phyloP scores from a whole-genome alignment of 2,888 invertebrate species.

The Lepidonotus clava region DNA sequence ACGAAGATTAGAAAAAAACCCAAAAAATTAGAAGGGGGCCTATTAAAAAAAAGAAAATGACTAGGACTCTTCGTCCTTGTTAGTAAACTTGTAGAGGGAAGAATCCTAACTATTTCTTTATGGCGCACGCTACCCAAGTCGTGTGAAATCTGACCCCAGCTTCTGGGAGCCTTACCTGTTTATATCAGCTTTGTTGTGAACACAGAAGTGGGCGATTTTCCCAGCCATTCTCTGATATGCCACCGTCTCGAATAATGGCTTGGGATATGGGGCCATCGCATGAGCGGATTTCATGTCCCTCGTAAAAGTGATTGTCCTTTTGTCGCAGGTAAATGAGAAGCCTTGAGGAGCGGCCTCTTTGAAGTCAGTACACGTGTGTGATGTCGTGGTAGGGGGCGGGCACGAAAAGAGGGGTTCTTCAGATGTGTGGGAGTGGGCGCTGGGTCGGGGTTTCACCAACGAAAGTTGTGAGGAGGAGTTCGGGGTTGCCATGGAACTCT shows the following conservation, averaged over 20 bases:
- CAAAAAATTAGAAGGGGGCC: too few species aligned
- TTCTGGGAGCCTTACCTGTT: not conserved
- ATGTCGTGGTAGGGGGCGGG: not conserved
- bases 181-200: not conserved
- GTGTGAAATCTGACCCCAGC: not conserved
- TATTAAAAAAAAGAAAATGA: not conserved
- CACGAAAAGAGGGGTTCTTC: not conserved
- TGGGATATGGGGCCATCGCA: too few species aligned
- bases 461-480: not conserved
- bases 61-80: constrained; percentile 8
- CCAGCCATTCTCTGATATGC: too few species aligned
- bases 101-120: not conserved
- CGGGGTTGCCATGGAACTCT: not conserved
- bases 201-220: too few species aligned
- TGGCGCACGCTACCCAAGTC: not conserved
- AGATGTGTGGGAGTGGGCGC: not conserved
- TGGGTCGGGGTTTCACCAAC: not conserved
- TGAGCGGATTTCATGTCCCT: too few species aligned
- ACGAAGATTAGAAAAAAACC: too few species aligned
- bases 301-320: not conserved
- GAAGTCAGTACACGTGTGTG: constrained; percentile 27
- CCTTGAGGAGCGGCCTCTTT: not conserved
- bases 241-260: too few species aligned
- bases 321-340: not conserved
- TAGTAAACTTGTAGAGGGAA: not conserved